Percentiles rank a stretch among this genome's conserved stretches.
Conservation (phyloP, 2,797 vertebrate genomes). For the Gambusia yucatana region DNA sequence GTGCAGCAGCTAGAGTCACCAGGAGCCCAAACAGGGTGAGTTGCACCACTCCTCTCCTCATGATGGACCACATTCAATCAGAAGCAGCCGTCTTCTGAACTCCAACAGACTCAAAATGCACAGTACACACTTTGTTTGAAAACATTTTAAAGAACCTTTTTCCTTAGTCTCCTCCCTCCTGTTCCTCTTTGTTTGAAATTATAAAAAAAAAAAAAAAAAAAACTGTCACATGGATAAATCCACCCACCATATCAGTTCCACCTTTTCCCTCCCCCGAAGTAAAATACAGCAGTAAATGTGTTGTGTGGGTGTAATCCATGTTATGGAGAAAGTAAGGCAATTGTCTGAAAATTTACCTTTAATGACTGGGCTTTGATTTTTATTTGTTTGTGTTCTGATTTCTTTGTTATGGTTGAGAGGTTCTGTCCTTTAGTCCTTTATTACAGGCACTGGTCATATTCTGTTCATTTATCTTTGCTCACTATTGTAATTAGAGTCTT, state of each 20-base stretch:
- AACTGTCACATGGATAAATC: background rate
- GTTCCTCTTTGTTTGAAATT: background rate
- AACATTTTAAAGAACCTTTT: background rate
- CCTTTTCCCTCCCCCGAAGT: background rate
- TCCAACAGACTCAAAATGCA: background rate
- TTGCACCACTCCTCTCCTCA: slow-evolving; percentile 53
- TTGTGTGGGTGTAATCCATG: background rate
- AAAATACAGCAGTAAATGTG: background rate
- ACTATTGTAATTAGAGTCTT: background rate
- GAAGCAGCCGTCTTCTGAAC: background rate
- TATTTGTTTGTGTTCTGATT: background rate
- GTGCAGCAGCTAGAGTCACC: slow-evolving; percentile 51
- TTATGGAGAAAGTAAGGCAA: background rate
- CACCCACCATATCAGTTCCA: background rate
- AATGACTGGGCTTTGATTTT: background rate
- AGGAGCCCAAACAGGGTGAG: slow-evolving; percentile 62
- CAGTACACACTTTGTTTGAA: background rate
- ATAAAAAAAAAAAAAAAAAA: background rate
- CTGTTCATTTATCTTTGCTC: too few relatives aligned
- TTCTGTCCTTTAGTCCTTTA: too few relatives aligned
- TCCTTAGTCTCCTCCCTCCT: background rate
- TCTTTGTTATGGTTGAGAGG: background rate
- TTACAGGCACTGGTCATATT: too few relatives aligned
- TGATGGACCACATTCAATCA: slow-evolving; percentile 35
- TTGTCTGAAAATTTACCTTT: background rate